These are phyloP conservation scores for Balaenoptera acutorostrata DNA, from an alignment of 2,113 vertebrate species.

Conservation along the genomic window DNA sequence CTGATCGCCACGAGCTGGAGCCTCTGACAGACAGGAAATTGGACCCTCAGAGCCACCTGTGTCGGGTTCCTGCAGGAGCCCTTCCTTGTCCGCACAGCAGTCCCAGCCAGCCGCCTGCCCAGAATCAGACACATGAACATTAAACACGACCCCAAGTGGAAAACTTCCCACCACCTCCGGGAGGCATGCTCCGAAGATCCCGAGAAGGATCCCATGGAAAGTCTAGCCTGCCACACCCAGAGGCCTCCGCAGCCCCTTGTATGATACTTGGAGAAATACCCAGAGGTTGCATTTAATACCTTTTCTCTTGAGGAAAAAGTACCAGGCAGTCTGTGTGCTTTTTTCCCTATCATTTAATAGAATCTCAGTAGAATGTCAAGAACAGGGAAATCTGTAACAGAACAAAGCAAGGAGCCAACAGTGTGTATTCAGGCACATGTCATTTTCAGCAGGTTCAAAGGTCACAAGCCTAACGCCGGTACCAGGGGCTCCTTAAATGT, in stretches of 20 bases:
- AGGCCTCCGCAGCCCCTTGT: accelerated
- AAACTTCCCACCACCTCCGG: accelerated
- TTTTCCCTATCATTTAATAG: accelerated
- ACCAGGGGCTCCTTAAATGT: not conserved
- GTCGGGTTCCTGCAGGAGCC: accelerated
- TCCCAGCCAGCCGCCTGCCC: not conserved
- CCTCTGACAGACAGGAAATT: not conserved
- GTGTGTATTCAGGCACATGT: accelerated
- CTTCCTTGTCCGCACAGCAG: not conserved
- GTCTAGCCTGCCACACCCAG: accelerated
- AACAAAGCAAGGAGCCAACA: accelerated
- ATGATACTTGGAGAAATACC: not conserved
- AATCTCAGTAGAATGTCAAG: not conserved
- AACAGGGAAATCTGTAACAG: accelerated
- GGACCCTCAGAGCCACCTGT: no score
- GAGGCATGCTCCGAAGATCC: no score
- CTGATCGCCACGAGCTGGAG: not conserved
- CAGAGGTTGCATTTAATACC: not conserved
- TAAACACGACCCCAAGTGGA: accelerated
- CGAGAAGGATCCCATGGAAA: not conserved
- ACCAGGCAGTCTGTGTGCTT: not conserved
- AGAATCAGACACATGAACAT: not conserved
- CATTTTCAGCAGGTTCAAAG: not conserved
- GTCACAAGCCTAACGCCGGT: accelerated
- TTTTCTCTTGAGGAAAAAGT: not conserved